Evolutionary conservation across 2,888 invertebrate genomes (phyloP).

Genomic region (Dryococelus australis): DNA sequence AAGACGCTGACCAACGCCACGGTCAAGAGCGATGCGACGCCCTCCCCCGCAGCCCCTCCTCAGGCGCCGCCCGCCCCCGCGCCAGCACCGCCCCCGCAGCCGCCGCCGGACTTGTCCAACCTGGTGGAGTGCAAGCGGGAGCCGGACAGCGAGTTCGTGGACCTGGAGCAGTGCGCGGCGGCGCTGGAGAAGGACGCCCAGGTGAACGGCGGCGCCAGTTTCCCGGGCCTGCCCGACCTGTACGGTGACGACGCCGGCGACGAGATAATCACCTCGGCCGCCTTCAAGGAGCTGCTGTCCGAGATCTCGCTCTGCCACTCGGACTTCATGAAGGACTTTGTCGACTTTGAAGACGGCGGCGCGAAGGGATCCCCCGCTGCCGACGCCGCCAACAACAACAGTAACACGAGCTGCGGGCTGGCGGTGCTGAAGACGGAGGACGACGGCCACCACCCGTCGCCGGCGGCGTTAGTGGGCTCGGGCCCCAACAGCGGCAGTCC

Average conservation of each 20-base stretch:
- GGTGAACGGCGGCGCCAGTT: slow-evolving; percentile 69
- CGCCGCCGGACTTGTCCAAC: slow-evolving; percentile 64
- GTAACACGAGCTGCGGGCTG: slow-evolving; percentile 33
- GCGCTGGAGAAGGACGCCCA: slow-evolving; percentile 82
- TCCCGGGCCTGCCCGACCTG: slow-evolving; percentile 80
- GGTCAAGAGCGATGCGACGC: slow-evolving; percentile 63
- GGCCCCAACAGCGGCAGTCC: neutral
- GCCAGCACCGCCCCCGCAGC: slow-evolving; percentile 48
- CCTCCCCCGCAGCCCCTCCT: slow-evolving; percentile 61
- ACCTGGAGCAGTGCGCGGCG: slow-evolving; percentile 82
- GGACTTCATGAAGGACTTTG: slow-evolving; percentile 82
- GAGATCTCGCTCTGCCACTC: slow-evolving; percentile 84
- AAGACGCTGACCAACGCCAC: slow-evolving; percentile 78
- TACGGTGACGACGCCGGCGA: slow-evolving; percentile 75
- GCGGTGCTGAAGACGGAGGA: slow-evolving; percentile 28
- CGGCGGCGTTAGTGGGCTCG: slow-evolving; percentile 38
- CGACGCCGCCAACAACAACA: slow-evolving; percentile 48
- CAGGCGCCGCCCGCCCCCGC: slow-evolving; percentile 51
- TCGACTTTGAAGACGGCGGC: slow-evolving; percentile 60
- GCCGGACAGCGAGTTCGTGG: slow-evolving; percentile 87
- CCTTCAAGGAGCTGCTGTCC: slow-evolving; percentile 86
- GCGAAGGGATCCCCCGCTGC: slow-evolving; percentile 50
- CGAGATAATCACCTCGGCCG: slow-evolving; percentile 76
- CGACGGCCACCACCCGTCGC: slow-evolving; percentile 32
- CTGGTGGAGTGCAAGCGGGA: slow-evolving; percentile 82